Evolutionary conservation across 2,888 invertebrate genomes (phyloP).

Genomic region (Xestia c-nigrum): DNA sequence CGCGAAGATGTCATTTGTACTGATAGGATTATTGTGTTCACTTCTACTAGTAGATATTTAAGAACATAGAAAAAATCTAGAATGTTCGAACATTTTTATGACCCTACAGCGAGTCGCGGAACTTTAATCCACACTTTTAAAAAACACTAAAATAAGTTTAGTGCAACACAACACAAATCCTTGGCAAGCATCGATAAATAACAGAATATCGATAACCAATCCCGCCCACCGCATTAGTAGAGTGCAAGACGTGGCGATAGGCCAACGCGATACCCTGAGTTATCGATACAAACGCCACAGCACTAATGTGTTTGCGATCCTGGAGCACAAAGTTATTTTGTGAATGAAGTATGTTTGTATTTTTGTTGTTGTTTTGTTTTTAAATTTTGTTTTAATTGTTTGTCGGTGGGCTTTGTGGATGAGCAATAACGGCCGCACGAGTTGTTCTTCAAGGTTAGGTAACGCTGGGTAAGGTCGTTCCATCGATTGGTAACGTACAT

Average conservation of each 20-base stretch:
- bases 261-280: constrained; percentile 72
- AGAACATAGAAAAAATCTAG: neutral
- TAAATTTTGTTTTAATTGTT: neutral
- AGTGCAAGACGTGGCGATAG: constrained; percentile 73
- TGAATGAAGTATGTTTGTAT: constrained; percentile 59
- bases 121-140: constrained; percentile 5
- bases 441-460: neutral
- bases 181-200: constrained; percentile 64
- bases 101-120: too few species aligned
- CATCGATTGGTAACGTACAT: neutral
- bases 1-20: neutral
- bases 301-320: constrained; percentile 71
- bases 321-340: constrained; percentile 63
- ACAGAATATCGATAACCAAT: constrained; percentile 61
- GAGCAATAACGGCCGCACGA: neutral
- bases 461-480: neutral
- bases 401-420: neutral
- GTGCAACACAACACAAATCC: constrained; percentile 40
- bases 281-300: constrained; percentile 72
- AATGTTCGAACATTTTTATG: neutral
- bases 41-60: neutral
- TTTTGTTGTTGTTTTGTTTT: constrained; percentile 42
- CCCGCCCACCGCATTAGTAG: constrained; percentile 64
- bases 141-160: constrained; percentile 54
- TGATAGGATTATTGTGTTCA: neutral